Evolutionary conservation across 2,113 vertebrate species (phyloP), one percentile per base, ranked within the genome.

Genomic region (Bufo gargarizans): DNA sequence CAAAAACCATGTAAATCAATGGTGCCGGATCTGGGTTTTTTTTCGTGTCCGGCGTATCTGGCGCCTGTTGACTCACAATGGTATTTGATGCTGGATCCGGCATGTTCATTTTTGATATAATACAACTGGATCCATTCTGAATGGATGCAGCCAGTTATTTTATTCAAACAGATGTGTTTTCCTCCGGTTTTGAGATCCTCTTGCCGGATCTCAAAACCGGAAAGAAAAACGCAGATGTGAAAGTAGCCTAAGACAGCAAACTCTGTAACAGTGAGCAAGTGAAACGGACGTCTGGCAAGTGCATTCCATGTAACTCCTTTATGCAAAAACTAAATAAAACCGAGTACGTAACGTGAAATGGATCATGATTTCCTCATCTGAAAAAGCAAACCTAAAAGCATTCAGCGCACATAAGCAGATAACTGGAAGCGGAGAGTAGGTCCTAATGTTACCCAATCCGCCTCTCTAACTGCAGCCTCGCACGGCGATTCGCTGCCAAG

Each of bases 401-500:
- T 71, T 71, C 49, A 71, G 49, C 9, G 20, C 81, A 69, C 49
- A 84, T 49, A 82, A 45, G 50, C n/a, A 69, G 82, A 84, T 71
- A 84, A 84, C 82, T n/a, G 14, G 4, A 13, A 78, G 77, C 55
- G 2, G 58, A 16, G 78, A 33, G 12, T 19, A 14, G 82, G 82
- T 84, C 82, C 69, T 33, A 84, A 84, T 84, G 65, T 84, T 63
- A 55, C 17, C 53, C 12, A 22, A 53, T 84, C 63, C 55, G 49
- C 17, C 4, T 71, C 63, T 43, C 47, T 10, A 9, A 65, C 56
- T 7, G 78, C 56, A 59, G 56, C 33, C 55, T 61, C 78, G 61
- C 47, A 59, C 58, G 45, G 78, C 33, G 4, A 22, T 13, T 14
- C 19, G 10, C 63, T 83, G 47, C 63, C 19, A 83, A 80, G 77